Evolutionary conservation across 2,113 vertebrate species (phyloP), one percentile per base, ranked within the genome.

Genomic region (Tiliqua scincoides): DNA sequence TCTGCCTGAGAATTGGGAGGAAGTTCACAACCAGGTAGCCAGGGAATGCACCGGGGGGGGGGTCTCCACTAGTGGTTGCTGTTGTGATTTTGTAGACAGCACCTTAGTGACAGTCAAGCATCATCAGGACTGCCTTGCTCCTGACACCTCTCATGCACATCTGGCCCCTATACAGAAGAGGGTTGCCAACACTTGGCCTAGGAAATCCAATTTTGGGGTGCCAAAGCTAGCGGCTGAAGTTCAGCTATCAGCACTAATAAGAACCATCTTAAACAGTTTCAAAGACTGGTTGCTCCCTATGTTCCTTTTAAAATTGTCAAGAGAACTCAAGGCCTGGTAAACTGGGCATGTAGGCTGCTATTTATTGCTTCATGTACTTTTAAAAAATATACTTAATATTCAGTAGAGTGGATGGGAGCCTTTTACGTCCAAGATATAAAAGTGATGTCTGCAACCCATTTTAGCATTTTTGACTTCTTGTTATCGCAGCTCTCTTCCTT

Each of bases 241-340:
- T 6, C 0, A 0, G 18, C 1, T 35, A 1, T 40, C 23, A 52
- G 27, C 20, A 5, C 57, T 6, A 0, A 1, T 3, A 2, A 2
- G 15, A 27, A 21, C 30, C 27, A 65, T 8, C 8, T 73, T 72
- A 2, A 72, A 35, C 2, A 2, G 0, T 18, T 6, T 25, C 23
- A 8, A 14, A 4, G 35, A 0, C 7, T 6, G 0, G 3, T 17
- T 30, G 4, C 0, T 17, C 23, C n/a, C n/a, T n/a, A n/a, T 1
- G 0, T 0, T 11, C 25, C 27, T 1, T 0, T 27, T 3, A 23
- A 37, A 71, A 2, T 0, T 14, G 12, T 6, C 0, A 0, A 8
- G 1, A 1, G 1, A n/a, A 11, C 35, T 15, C 48, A 2, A 0
- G 3, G 14, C 6, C 10, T 52, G 2, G 40, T 1, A n/a, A 0